Base-by-base conservation (phyloP, 2,113 vertebrate species). In the Antigone vipio region DNA sequence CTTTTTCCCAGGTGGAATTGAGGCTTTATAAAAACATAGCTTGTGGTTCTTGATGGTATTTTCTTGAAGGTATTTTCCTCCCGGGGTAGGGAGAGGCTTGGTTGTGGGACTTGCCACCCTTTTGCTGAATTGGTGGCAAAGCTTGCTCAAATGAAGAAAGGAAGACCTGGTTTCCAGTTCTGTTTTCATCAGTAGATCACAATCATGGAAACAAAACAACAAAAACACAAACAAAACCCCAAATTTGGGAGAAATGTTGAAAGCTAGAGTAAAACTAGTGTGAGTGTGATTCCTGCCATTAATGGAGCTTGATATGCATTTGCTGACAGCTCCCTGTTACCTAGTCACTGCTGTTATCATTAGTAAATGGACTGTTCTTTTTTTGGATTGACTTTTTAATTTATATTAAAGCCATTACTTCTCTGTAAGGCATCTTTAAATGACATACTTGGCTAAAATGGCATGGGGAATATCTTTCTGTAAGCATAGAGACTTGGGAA, bases 191-290 rank as follows among this genome's bases (percentile, higher is more conserved):
- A 29, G 11, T 29, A 29, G 45, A n/a, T 89, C 24, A 9, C 34
- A n/a, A 0, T 71, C 38, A 32, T 0, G 1, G 40, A 44, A 29
- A 17, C 30, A 29, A 55, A 59, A 6, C 38, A 64, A 19, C 26
- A 55, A 29, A 81, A 82, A 60, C 23, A 22, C 60, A 55, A n/a
- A 42, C 7, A 58, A 29, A 58, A 42, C 8, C 24, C 2, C 9
- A 21, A 38, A 14, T 19, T 6, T 38, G 7, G 15, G 26, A 32
- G 63, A 40, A 26, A 44, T 22, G 44, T 38, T 67, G 42, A 62
- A 53, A 35, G 35, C 18, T 21, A 38, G 40, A 71, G 17, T 20
- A 68, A 34, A 63, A 52, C 6, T 14, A 4, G 9, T 5, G 2
- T 5, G 42, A 24, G 53, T 15, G 21, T 15, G 40, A 55, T 67